A percentile compares a stretch with the other conserved stretches of the same genome.
Evolutionary conservation across 1,140 invertebrate genomes (phyloP).

Genomic region (Propsilocerus akamusi): DNA sequence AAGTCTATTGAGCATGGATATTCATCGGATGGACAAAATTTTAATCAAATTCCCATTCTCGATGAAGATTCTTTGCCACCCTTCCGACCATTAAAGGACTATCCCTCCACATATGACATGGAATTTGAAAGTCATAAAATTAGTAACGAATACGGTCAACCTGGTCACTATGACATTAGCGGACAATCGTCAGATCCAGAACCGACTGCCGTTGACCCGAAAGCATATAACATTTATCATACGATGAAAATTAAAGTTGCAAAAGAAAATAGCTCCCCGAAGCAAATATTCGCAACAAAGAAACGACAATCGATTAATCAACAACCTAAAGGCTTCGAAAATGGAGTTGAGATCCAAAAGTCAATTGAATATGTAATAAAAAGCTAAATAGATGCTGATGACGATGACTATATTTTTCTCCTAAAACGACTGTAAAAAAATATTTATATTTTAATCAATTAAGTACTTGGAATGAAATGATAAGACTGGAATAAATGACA

Average conservation of each 20-base stretch:
- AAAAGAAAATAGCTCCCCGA: too few relatives aligned
- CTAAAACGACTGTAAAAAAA: too few relatives aligned
- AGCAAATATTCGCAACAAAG: too few relatives aligned
- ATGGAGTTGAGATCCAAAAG: too few relatives aligned
- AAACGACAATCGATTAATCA: too few relatives aligned
- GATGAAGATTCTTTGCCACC: neutral
- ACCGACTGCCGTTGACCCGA: neutral
- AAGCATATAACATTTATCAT: neutral
- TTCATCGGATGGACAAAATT: neutral
- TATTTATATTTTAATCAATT: too few relatives aligned
- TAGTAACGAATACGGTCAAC: neutral
- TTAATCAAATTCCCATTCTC: neutral
- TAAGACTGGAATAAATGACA: too few relatives aligned
- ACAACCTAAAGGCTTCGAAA: too few relatives aligned
- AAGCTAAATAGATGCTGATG: too few relatives aligned
- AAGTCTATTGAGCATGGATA: neutral
- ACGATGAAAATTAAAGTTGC: neutral
- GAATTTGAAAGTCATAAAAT: neutral
- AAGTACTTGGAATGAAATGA: too few relatives aligned
- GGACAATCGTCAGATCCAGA: neutral
- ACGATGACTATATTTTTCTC: too few relatives aligned
- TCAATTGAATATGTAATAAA: too few relatives aligned
- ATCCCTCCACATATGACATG: neutral
- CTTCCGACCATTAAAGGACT: neutral
- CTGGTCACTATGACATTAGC: neutral